phyloP scores from a whole-genome alignment of 2,797 vertebrate species.

The Buphagus erythrorhynchus region DNA sequence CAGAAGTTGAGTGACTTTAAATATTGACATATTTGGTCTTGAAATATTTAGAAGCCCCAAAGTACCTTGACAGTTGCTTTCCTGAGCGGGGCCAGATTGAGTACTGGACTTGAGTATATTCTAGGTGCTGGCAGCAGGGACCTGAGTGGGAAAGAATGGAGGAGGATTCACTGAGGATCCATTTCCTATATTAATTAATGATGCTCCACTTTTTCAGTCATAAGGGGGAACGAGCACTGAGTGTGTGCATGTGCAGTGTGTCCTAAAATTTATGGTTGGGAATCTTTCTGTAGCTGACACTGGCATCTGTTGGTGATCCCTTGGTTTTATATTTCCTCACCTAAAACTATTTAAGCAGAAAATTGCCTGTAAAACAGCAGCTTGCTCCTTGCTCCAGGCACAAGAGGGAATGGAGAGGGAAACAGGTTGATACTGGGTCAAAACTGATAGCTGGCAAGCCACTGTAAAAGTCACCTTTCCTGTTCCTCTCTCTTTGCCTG shows the following conservation, averaged over 20 bases:
- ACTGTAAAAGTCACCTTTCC: constrained; percentile 9
- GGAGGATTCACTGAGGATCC: background rate
- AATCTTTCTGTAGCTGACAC: background rate
- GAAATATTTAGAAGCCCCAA: background rate
- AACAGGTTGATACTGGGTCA: constrained; percentile 37
- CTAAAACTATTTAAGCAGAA: constrained; percentile 7
- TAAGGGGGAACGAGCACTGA: background rate
- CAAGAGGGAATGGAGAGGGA: background rate
- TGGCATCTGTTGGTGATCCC: background rate
- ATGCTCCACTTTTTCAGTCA: background rate
- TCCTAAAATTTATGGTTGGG: background rate
- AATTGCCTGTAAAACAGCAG: background rate
- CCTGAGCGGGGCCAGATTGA: background rate
- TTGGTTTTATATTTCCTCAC: constrained; percentile 7
- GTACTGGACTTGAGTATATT: background rate
- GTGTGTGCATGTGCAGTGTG: background rate
- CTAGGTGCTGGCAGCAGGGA: background rate
- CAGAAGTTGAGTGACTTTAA: background rate
- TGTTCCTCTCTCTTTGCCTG: background rate
- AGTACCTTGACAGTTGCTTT: background rate
- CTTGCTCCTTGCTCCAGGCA: constrained; percentile 30
- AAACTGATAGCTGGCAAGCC: constrained; percentile 24
- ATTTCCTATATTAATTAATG: background rate
- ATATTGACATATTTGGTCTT: background rate
- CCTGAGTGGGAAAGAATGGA: background rate